Evolutionary conservation across 2,888 invertebrate species (phyloP), one percentile per base, ranked within the genome.

Genomic region (Cataglyphis livida): DNA sequence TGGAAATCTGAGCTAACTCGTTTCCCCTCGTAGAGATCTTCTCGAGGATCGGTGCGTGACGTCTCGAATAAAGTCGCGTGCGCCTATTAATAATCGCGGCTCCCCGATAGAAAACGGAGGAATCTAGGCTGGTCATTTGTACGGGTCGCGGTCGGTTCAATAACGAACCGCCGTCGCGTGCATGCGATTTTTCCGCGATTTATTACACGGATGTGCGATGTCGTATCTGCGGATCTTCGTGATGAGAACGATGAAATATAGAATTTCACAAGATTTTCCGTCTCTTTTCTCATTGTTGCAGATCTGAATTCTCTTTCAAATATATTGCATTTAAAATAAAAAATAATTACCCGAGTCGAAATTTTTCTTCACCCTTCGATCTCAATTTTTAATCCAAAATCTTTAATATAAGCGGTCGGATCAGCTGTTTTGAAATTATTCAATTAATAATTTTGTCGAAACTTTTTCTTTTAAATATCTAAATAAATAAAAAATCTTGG

Each of bases 11-110:
- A 79, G 82, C 38, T 71, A 84, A 86, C 79, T 87, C 57, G 68
- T 48, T 81, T 85, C 74, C 57, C 76, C 68, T 74, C 65, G 79
- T 57, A 64, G 41, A 78, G 41, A 51, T 28, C 28, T 32, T 28
- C 71, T 41, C 44, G 57, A n/a, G 32, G 41, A 28, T 6, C 25
- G 5, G 81, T 86, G 88, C 88, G 88, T 88, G 88, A 79, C 86
- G 74, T 62, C 12, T 62, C 82, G 65, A 88, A 88, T 81, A 81
- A 76, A 79, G 84, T 88, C 84, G 90, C 90, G 90, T 90, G 90
- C 90, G 81, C 75, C 54, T 79, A 81, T 83, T 86, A 85, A 88
- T 86, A 84, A 87, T 83, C 83, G 84, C 71, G 71, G 73, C 74
- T 48, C 81, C 3, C 32, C 76, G 84, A 85, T 85, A 82, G 85